These are phyloP conservation scores for Archaeoteleia sp. DNA, from an alignment of 2,888 invertebrate species.

Conservation along the genomic window DNA sequence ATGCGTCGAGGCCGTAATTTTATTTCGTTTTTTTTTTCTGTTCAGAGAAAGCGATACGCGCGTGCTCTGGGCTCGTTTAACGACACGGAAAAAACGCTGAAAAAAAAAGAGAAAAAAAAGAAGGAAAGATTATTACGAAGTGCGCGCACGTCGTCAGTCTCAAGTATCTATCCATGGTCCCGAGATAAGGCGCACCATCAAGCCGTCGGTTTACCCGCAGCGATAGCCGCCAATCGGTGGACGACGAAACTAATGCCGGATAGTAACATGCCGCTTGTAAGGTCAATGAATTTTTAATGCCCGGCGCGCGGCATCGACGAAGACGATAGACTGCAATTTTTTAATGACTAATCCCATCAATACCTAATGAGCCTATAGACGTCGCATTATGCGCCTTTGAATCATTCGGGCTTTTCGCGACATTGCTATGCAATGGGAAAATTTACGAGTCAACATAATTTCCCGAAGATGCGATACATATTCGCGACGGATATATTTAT, in stretches of 20 bases:
- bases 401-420: conserved; percentile 42
- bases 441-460: conserved; percentile 43
- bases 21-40: conserved; percentile 2
- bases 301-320: conserved; percentile 48
- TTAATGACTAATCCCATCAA: conserved; percentile 66
- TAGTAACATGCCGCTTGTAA: conserved; percentile 22
- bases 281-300: conserved; percentile 61
- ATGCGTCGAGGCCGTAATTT: conserved; percentile 1
- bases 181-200: conserved; percentile 45
- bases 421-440: conserved; percentile 35
- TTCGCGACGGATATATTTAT: conserved; percentile 31
- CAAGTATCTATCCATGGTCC: conserved; percentile 38
- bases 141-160: conserved; percentile 44
- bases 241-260: conserved; percentile 42
- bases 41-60: conserved; percentile 22
- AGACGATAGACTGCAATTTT: conserved; percentile 57
- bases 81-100: conserved; percentile 37
- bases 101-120: conserved; percentile 48
- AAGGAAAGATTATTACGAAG: conserved; percentile 50
- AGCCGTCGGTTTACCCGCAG: conserved; percentile 32
- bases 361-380: conserved; percentile 62
- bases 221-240: conserved; percentile 39
- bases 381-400: conserved; percentile 30
- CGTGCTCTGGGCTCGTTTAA: conserved; percentile 32
- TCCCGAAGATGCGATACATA: conserved; percentile 14